A percentile compares a stretch with the other conserved stretches of the same genome.
Conservation (phyloP, 2,888 invertebrate species). For the Polyommatus icarus region DNA sequence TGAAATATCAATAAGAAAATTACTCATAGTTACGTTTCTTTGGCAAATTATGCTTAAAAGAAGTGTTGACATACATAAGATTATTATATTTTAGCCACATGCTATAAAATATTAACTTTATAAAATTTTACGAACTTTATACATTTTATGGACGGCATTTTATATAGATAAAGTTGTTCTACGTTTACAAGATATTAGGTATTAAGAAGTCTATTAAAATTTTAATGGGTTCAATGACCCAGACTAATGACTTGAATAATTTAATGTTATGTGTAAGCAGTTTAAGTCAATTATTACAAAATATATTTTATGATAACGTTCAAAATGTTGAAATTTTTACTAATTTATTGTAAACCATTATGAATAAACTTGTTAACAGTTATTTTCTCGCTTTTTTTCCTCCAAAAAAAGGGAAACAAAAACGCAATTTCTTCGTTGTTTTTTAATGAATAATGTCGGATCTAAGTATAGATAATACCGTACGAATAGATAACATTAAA, state of each 20-base stretch:
- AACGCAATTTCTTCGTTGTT: conserved; percentile 57
- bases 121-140: too few species aligned
- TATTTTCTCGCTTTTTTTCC: not conserved
- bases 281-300: conserved; percentile 3
- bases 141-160: not conserved
- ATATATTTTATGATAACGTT: conserved; percentile 8
- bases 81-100: too few species aligned
- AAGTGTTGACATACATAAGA: too few species aligned
- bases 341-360: conserved; percentile 1
- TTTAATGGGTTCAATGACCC: not conserved
- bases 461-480: conserved; percentile 45
- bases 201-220: not conserved
- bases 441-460: conserved; percentile 70
- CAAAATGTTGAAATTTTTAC: not conserved
- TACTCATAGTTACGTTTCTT: too few species aligned
- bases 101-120: too few species aligned
- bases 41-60: too few species aligned
- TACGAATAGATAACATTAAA: conserved; percentile 51
- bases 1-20: too few species aligned
- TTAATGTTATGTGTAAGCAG: not conserved
- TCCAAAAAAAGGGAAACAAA: conserved; percentile 41
- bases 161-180: too few species aligned
- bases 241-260: not conserved
- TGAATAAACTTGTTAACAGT: not conserved
- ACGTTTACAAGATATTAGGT: not conserved